Conservation (phyloP, 2,797 vertebrate genomes). For the Sciurus carolinensis region DNA sequence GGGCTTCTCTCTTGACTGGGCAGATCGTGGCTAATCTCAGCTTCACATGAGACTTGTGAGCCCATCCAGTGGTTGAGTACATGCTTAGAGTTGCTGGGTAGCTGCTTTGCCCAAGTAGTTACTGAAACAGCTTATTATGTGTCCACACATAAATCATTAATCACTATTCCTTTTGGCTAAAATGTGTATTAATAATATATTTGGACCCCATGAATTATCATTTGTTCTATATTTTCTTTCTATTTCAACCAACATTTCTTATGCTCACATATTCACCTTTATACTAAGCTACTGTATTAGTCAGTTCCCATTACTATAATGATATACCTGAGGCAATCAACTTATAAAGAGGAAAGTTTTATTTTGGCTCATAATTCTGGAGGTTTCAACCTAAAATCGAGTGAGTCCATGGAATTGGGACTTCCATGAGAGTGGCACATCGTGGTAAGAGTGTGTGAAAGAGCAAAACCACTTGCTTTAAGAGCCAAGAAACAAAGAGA, state of each 20-base stretch:
- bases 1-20: not conserved
- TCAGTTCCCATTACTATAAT: not conserved
- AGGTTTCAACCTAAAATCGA: not conserved
- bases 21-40: not conserved
- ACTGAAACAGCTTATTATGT: not conserved
- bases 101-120: not conserved
- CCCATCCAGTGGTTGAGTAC: not conserved
- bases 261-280: not conserved
- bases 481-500: not conserved
- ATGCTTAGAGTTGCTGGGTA: not conserved
- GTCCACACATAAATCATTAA: not conserved
- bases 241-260: slow-evolving; percentile 7
- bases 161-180: not conserved
- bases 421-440: not conserved
- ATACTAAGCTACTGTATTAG: not conserved
- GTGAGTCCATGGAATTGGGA: not conserved
- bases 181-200: not conserved
- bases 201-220: not conserved
- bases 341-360: not conserved
- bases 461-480: not conserved
- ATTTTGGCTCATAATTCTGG: not conserved
- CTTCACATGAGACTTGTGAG: not conserved
- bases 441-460: not conserved
- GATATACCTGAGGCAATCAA: not conserved
- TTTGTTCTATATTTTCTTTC: slow-evolving; percentile 17